A percentile compares a stretch with the other conserved stretches of the same genome.
Evolutionary conservation across 2,888 invertebrate genomes (phyloP).

Genomic region (Priocnemis perturbator): DNA sequence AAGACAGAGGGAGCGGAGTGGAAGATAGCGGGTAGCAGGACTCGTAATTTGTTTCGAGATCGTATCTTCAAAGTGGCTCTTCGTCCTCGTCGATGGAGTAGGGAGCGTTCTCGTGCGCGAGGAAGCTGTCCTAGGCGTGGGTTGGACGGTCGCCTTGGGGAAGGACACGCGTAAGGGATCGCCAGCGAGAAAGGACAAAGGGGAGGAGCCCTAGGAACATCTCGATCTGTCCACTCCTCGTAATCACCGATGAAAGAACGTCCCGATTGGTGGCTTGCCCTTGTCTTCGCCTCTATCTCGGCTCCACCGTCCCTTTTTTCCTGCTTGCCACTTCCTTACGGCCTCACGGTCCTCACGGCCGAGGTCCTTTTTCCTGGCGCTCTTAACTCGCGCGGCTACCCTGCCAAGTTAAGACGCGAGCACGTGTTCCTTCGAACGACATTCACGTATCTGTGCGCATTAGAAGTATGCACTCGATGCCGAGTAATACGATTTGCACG

Average conservation of each 20-base stretch:
- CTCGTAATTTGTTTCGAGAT: slow-evolving; percentile 74
- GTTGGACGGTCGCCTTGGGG: slow-evolving; percentile 12
- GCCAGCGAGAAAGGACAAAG: slow-evolving; percentile 34
- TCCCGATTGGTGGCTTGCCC: slow-evolving; percentile 30
- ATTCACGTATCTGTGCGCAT: too few species aligned
- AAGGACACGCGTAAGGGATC: slow-evolving; percentile 19
- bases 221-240: slow-evolving; percentile 56
- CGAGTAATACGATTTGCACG: too few species aligned
- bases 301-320: slow-evolving; percentile 8
- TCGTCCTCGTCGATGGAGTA: slow-evolving; percentile 58
- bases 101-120: slow-evolving; percentile 50
- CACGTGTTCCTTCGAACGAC: too few species aligned
- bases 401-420: too few species aligned
- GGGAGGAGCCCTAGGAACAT: slow-evolving; percentile 50
- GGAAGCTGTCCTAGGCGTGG: slow-evolving; percentile 42
- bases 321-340: neutral
- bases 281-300: slow-evolving; percentile 30
- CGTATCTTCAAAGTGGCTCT: slow-evolving; percentile 72
- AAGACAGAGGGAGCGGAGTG: slow-evolving; percentile 31
- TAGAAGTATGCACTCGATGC: too few species aligned
- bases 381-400: too few species aligned
- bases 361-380: too few species aligned
- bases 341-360: too few species aligned
- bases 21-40: slow-evolving; percentile 49
- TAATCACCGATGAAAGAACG: slow-evolving; percentile 47